phyloP scores from a whole-genome alignment of 2,888 invertebrate species.

The Limnephilus auricula region DNA sequence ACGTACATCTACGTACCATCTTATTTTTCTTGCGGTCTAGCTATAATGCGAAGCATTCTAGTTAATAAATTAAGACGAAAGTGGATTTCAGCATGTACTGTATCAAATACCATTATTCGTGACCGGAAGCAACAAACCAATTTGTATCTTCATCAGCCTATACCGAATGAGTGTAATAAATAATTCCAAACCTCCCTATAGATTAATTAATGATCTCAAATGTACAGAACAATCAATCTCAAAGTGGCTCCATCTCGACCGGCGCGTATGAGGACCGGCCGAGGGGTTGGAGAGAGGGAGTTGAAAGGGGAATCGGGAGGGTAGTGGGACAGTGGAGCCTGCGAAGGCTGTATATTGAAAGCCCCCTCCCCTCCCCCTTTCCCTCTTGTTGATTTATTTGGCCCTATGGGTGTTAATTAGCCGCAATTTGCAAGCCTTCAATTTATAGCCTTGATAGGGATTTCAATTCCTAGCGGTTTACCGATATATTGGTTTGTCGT shows the following conservation, averaged over 20 bases:
- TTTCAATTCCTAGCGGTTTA: neutral
- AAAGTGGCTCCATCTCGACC: neutral
- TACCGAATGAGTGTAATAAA: neutral
- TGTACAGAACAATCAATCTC: neutral
- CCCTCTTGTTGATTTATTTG: conserved; percentile 54
- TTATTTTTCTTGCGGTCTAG: no score
- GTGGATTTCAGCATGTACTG: neutral
- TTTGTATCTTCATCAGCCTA: neutral
- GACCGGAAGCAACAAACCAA: neutral
- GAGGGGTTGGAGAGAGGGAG: neutral
- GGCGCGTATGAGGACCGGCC: conserved; percentile 2
- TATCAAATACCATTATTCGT: neutral
- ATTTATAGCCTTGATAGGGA: conserved; percentile 15
- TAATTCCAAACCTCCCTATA: no score
- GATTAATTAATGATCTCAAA: no score
- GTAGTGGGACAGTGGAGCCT: neutral
- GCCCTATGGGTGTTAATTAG: conserved; percentile 60
- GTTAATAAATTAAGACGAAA: neutral
- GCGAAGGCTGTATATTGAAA: conserved; percentile 21
- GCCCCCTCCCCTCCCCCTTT: neutral
- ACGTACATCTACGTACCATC: no score
- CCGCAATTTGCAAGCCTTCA: conserved; percentile 59
- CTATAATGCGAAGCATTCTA: no score
- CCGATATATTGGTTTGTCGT: neutral
- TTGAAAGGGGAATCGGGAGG: neutral